Conservation (phyloP, 2,888 invertebrate genomes). For the Polymixis flavicincta region DNA sequence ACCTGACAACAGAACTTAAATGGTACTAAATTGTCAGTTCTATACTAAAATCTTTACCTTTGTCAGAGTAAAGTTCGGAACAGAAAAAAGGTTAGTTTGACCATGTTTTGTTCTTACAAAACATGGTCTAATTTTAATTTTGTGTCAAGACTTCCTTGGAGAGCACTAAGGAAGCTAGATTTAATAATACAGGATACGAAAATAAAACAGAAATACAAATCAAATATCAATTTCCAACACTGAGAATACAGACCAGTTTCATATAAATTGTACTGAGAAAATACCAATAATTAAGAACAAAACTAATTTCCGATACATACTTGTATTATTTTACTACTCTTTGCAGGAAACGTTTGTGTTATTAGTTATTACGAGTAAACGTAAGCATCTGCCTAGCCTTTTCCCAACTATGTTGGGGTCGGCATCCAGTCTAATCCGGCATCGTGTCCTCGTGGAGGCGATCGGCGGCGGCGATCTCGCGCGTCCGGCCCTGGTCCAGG, state of each 20-base stretch:
- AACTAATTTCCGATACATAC: constrained; percentile 52
- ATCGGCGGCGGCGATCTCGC: too few species aligned
- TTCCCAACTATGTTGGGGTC: too few species aligned
- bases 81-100: too few species aligned
- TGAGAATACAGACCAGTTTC: neutral
- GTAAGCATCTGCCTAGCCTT: neutral
- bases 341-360: constrained; percentile 40
- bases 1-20: too few species aligned
- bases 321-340: constrained; percentile 29
- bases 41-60: neutral
- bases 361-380: constrained; percentile 30
- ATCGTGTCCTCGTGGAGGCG: too few species aligned
- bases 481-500: too few species aligned
- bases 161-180: neutral
- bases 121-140: neutral
- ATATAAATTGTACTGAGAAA: neutral
- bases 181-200: constrained; percentile 10
- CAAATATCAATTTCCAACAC: constrained; percentile 13
- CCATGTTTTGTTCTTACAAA: too few species aligned
- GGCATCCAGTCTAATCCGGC: too few species aligned
- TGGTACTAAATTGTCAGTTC: neutral
- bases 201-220: constrained; percentile 13
- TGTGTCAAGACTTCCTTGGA: neutral
- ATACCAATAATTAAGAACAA: constrained; percentile 37
- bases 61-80: neutral